Conservation (phyloP, 2,797 vertebrate genomes). For the Cichlasoma orientale region DNA sequence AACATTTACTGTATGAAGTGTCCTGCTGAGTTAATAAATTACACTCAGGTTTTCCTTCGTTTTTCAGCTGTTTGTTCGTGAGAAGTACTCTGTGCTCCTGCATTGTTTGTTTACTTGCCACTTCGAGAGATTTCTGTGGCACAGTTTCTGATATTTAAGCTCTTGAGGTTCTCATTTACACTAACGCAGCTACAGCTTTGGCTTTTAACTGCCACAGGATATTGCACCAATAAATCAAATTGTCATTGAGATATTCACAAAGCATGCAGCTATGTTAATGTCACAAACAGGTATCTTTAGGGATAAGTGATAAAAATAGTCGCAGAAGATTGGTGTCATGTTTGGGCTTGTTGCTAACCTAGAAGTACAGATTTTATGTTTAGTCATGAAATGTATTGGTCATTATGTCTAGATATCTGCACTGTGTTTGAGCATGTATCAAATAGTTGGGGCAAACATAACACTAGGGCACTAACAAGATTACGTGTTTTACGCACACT, state of each 20-base stretch:
- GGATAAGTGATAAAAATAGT: constrained; percentile 51
- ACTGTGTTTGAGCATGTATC: neutral
- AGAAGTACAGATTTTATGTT: neutral
- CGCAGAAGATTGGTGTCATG: constrained; percentile 16
- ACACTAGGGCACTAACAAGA: too few species aligned
- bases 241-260: constrained; percentile 50
- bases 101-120: constrained; percentile 12
- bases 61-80: constrained; percentile 2
- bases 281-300: constrained; percentile 45
- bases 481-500: too few species aligned
- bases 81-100: neutral
- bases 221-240: constrained; percentile 57
- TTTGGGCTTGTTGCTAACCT: constrained; percentile 7
- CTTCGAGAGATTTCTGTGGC: constrained; percentile 40
- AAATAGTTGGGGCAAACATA: too few species aligned
- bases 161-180: constrained; percentile 29
- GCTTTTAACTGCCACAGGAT: constrained; percentile 39
- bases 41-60: neutral
- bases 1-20: neutral
- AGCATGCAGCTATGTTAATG: constrained; percentile 48
- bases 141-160: constrained; percentile 31
- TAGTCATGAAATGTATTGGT: constrained; percentile 2
- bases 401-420: neutral
- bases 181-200: constrained; percentile 33
- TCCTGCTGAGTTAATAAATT: neutral